Base-by-base conservation (phyloP, 2,797 vertebrate genomes). In the Alca torda region DNA sequence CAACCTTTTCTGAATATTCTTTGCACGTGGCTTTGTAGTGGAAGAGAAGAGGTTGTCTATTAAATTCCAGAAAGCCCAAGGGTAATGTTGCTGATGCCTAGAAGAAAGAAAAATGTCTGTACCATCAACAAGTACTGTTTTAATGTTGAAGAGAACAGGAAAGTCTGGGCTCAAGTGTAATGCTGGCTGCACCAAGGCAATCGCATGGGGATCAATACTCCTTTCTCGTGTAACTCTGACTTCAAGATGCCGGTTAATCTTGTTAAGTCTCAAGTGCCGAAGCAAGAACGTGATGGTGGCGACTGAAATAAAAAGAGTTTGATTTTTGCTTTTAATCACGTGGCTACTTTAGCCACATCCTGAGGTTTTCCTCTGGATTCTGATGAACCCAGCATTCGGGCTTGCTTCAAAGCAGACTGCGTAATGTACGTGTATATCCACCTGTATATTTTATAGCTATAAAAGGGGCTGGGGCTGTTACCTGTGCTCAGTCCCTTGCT, bases 131-230 rank as follows among this genome's bases (percentile, higher is more conserved):
- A 33, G 23, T 7, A 5, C 51, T 10, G 28, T 26, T 48, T 6
- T 37, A 3, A 5, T 3, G 10, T 3, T 15, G 51, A 51, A 51
- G 46, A 26, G 64, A 60, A 43, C 12, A 25, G 48, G 45, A 11
- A 43, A n/a, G 21, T 5, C 23, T 30, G 89, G 63, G 25, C 37
- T 48, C 17, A 4, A 31, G 64, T 13, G 1, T 3, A 24, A 16
- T 0, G 13, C 24, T 41, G 83, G 76, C 64, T 61, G 50, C 81
- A n/a, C 50, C 59, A 5, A 4, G 13, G 4, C 19, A 10, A 19
- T 19, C 3, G 1, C 63, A 4, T 3, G 35, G 2, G 43, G 25
- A 24, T 33, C 17, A 4, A 45, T 16, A 4, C 19, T 10, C 10
- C 25, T 64, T 30, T n/a, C 76, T 16, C 15, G 18, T 35, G 24